These are phyloP conservation scores for Lasioglossum leucozonium DNA, from an alignment of 2,888 invertebrate genomes.

Conservation along the genomic window DNA sequence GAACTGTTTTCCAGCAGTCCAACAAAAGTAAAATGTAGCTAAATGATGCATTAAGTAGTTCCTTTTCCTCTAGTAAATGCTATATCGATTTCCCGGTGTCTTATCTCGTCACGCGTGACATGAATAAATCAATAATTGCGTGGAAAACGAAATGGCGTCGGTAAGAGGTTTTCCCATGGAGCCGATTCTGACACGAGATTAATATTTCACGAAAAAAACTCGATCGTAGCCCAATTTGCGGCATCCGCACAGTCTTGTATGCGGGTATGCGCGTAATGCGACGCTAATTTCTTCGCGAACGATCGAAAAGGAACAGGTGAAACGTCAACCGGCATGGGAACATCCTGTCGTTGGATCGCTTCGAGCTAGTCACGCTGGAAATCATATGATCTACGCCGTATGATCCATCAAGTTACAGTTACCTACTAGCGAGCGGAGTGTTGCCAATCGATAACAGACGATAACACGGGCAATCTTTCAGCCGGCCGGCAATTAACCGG, in stretches of 20 bases:
- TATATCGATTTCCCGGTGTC: neutral
- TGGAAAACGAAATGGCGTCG: neutral
- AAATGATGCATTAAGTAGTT: neutral
- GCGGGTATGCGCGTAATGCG: constrained; percentile 67
- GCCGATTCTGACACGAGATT: constrained; percentile 22
- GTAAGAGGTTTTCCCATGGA: neutral
- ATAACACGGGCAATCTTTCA: constrained; percentile 66
- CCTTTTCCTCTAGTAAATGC: neutral
- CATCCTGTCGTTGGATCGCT: constrained; percentile 77
- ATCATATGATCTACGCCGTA: constrained; percentile 77
- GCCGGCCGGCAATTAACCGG: constrained; percentile 22
- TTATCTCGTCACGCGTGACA: neutral
- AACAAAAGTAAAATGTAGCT: too few relatives aligned
- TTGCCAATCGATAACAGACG: constrained; percentile 79
- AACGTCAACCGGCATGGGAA: constrained; percentile 78
- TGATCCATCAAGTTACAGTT: constrained; percentile 80
- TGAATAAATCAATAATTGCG: neutral
- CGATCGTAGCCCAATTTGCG: constrained; percentile 70
- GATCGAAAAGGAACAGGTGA: constrained; percentile 70
- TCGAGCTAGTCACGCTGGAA: constrained; percentile 73
- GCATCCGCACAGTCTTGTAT: constrained; percentile 68
- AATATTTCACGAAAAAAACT: constrained; percentile 28
- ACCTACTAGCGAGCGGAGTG: constrained; percentile 69
- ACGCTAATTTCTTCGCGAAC: constrained; percentile 73
- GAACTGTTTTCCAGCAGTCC: too few relatives aligned